These are phyloP conservation scores for Echinometra lucunter DNA, from an alignment of 53 echinoderm and acorn worm species.

Conservation along the genomic window DNA sequence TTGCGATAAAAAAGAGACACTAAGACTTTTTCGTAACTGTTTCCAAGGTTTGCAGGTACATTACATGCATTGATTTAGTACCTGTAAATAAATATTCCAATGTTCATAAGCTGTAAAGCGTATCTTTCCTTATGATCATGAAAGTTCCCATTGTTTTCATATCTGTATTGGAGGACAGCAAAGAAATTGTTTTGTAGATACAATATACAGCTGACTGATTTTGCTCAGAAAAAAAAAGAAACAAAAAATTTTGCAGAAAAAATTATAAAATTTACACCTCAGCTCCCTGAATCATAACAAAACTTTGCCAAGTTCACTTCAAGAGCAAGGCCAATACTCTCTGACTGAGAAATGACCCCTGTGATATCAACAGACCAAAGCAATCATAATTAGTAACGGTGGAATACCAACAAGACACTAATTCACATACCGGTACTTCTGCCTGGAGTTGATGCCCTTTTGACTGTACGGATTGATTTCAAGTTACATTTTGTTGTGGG, in stretches of 20 bases:
- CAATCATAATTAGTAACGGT: background rate
- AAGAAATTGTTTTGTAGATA: background rate
- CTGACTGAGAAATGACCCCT: background rate
- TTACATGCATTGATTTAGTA: background rate
- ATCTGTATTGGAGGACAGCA: background rate
- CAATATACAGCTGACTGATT: background rate
- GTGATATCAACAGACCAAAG: background rate
- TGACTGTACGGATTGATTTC: background rate
- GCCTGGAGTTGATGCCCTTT: background rate
- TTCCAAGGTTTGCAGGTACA: background rate
- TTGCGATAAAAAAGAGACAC: background rate
- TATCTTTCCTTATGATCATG: background rate
- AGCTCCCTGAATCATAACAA: background rate
- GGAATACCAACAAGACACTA: too few relatives aligned
- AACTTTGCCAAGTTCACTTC: background rate
- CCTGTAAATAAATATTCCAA: background rate
- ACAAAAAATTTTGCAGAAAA: background rate
- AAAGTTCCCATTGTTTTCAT: background rate
- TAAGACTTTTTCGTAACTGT: background rate
- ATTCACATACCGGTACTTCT: too few relatives aligned
- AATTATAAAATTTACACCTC: conserved; percentile 1
- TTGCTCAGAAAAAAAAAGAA: background rate
- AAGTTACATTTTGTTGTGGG: background rate
- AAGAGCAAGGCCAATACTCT: background rate
- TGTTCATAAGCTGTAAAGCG: background rate